Percentiles rank a stretch among this genome's conserved stretches.
Conservation (phyloP, 2,797 vertebrate genomes). For the Urocyon cinereoargenteus region DNA sequence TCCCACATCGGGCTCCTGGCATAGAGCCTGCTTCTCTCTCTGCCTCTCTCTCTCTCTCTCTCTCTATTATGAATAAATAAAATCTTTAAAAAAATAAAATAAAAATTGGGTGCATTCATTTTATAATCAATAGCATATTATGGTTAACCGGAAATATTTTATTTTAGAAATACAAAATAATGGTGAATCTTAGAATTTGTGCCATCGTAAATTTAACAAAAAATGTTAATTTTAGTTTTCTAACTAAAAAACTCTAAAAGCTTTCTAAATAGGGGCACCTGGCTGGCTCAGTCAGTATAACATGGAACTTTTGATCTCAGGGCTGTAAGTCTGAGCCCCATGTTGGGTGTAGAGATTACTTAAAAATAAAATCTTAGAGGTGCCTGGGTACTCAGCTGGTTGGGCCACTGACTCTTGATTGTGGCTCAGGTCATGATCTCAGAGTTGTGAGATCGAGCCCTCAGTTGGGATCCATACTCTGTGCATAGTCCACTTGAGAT, state of each 20-base stretch:
- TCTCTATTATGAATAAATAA: too few species aligned
- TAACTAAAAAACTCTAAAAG: background rate
- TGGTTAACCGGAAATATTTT: background rate
- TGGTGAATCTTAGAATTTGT: background rate
- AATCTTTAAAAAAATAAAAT: background rate
- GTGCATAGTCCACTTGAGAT: background rate
- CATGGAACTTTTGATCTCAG: background rate
- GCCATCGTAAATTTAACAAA: constrained; percentile 14
- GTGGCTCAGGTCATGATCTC: background rate
- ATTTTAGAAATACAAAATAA: constrained; percentile 37
- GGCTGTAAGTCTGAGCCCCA: background rate
- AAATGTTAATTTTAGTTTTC: background rate
- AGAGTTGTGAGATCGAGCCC: background rate
- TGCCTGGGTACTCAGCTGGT: background rate
- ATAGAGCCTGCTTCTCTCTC: too few species aligned
- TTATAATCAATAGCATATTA: constrained; percentile 6
- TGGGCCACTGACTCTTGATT: background rate
- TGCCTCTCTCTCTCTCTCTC: too few species aligned
- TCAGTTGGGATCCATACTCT: background rate
- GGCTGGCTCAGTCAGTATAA: background rate
- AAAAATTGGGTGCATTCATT: background rate
- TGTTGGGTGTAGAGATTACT: background rate
- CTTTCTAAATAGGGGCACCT: background rate
- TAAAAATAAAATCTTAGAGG: background rate
- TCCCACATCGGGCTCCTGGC: too few species aligned